Base-by-base conservation (phyloP, 2,888 invertebrate species). In the Cheilosia impressa region DNA sequence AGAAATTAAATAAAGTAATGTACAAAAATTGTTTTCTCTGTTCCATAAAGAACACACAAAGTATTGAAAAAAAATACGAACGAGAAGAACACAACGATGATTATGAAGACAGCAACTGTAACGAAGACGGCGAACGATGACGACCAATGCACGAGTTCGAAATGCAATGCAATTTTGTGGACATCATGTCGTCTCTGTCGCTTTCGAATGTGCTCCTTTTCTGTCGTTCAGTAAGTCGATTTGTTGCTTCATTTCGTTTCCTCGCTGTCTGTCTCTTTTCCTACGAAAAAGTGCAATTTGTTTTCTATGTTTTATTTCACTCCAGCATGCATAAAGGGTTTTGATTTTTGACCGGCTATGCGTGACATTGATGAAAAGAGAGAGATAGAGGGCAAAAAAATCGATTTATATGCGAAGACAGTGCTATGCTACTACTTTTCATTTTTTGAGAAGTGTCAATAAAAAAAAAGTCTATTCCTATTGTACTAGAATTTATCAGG, bases 81-180 rank as follows among this genome's bases (percentile, higher is more conserved):
- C 83, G 68, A 83, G 78, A 66, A 79, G 72, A 83, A 78, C 78
- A 83, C 83, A 82, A 63, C 24, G 65, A 79, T 77, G 77, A 83
- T 83, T 73, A 78, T 83, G 77, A 72, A 71, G 76, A 76, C 62
- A 83, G 66, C 78, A 55, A 78, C 66, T 66, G 66, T 73, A 73
- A 68, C 66, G 73, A 73, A 83, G 62, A 83, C 78, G 43, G 71
- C 45, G 34, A 55, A 78, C 83, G 60, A 62, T 69, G 66, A 68
- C 60, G 57, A 58, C 68, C 78, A 78, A 73, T 78, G 73, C 72
- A 78, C 17, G 66, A 62, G 65, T 78, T 66, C 10, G 34, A 34
- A 34, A 34, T 31, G 60, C 60, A 58, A 47, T 75, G 71, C 71
- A 77, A 58, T 66, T 50, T 17, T 1, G 15, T 9, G 31, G 13